Percentiles rank a stretch among this genome's conserved stretches.
phyloP scores from a whole-genome alignment of 2,113 vertebrate genomes.

The Otis tarda region DNA sequence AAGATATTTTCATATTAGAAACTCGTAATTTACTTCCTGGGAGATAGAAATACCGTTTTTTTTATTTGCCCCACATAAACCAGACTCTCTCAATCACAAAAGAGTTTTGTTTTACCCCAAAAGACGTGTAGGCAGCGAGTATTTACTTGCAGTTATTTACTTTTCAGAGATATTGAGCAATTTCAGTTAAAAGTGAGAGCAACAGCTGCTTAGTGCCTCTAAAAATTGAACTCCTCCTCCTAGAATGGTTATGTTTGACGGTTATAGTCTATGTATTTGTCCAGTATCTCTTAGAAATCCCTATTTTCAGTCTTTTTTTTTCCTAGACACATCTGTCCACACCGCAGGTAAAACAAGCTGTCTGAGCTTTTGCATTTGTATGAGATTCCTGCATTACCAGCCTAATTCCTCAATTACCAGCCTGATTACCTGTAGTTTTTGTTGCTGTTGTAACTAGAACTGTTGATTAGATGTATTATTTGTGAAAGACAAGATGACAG shows the following conservation, averaged over 20 bases:
- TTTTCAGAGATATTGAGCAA: constrained; percentile 7
- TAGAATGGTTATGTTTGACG: not conserved
- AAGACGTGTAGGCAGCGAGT: not conserved
- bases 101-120: not conserved
- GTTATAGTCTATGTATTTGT: not conserved
- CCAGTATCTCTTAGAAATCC: not conserved
- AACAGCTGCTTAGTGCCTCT: not conserved
- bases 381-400: constrained; percentile 4
- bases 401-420: constrained; percentile 51
- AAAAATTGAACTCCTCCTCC: not conserved
- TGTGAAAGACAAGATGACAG: not conserved
- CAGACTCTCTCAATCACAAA: not conserved
- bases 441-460: constrained; percentile 48
- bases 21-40: not conserved
- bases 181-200: constrained; percentile 13
- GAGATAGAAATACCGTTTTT: not conserved
- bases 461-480: constrained; percentile 47
- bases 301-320: not conserved
- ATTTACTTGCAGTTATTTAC: constrained; percentile 15
- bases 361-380: constrained; percentile 7
- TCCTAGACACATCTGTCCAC: not conserved
- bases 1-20: not conserved
- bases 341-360: constrained; percentile 2
- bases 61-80: not conserved
- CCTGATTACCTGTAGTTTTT: constrained; percentile 47